Base-by-base conservation (phyloP, 2,797 vertebrate species). In the Rhinogobio ventralis region DNA sequence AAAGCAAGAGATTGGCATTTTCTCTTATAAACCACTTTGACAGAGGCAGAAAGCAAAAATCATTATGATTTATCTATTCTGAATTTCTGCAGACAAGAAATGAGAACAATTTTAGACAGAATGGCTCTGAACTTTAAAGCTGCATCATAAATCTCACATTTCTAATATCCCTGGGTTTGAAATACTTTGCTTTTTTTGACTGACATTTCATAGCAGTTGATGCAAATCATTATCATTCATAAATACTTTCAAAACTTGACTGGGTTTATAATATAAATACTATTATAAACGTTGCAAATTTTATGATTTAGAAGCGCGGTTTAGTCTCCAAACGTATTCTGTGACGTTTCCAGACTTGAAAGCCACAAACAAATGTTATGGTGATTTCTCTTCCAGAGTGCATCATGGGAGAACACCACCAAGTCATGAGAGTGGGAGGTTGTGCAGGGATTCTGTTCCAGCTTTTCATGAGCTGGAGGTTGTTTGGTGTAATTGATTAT, bases 121-220 rank as follows among this genome's bases (percentile, higher is more conserved):
- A 82, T 39, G 23, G 28, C 42, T 62, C 28, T 78, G 66, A 76
- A 81, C 46, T 81, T 83, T 51, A 28, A 71, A 62, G 67, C 10
- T 62, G n/a, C 66, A 23, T 82, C 68, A 30, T 85, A 85, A 88
- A 82, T 84, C 33, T 79, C 25, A 39, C 33, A 45, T 79, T 79
- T 84, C 49, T 25, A 66, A 66, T 57, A 30, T 72, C 25, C 53
- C 17, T 3, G n/a, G 72, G 11, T 67, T 55, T 62, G 53, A 76
- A 83, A 25, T 75, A 6, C 23, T 30, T 83, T 2, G 69, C 28
- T 25, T 82, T 64, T 78, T 30, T 67, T 75, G 17, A 75, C 45
- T 74, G 45, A 72, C 7, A 42, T 46, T 79, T 33, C 11, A 2
- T 33, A 33, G n/a, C 36, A 20, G 19, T 51, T 30, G n/a, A 64